These are phyloP conservation scores for Mycalesis mineus DNA, from an alignment of 2,888 invertebrate species.

Conservation along the genomic window DNA sequence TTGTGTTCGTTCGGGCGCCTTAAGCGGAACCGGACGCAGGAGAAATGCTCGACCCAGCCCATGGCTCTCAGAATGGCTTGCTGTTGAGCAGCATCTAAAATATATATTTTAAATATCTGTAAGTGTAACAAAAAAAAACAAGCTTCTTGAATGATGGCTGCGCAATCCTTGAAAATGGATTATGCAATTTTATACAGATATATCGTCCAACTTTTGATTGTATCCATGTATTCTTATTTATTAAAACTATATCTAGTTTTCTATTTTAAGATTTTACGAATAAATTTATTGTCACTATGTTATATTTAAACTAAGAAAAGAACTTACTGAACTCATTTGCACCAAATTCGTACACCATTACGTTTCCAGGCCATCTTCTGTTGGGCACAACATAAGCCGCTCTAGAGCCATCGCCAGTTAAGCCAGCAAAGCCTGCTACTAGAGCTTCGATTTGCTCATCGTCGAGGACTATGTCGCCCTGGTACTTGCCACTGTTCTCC, in stretches of 20 bases:
- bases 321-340: slow-evolving; percentile 58
- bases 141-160: no score
- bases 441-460: slow-evolving; percentile 56
- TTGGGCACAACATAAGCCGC: slow-evolving; percentile 55
- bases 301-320: no score
- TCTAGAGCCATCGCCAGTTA: slow-evolving; percentile 45
- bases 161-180: no score
- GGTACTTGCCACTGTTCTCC: slow-evolving; percentile 61
- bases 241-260: no score
- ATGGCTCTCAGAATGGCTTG: neutral
- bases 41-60: slow-evolving; percentile 6
- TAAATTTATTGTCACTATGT: no score
- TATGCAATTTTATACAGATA: no score
- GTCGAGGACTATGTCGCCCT: slow-evolving; percentile 66
- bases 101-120: no score
- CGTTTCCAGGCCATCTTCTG: slow-evolving; percentile 59
- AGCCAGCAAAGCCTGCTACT: slow-evolving; percentile 54
- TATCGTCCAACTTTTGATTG: no score
- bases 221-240: no score
- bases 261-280: no score
- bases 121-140: no score
- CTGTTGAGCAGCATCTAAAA: neutral
- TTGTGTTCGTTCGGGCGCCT: slow-evolving; percentile 40
- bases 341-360: slow-evolving; percentile 56
- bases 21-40: slow-evolving; percentile 5